Conservation (phyloP, 2,888 invertebrate species). For the Entomobrya multifasciata region DNA sequence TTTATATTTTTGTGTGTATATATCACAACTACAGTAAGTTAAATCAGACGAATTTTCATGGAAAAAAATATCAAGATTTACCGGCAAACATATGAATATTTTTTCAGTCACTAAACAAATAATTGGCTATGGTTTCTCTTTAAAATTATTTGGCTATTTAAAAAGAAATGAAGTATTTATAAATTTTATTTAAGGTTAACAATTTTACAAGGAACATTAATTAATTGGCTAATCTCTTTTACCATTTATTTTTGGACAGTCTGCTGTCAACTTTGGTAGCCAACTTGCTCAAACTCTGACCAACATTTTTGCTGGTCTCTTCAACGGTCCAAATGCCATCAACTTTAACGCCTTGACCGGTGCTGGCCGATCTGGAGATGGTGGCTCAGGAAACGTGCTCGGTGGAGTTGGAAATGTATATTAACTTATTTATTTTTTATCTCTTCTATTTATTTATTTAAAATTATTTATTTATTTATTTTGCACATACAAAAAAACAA, state of each 20-base stretch:
- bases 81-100: background rate
- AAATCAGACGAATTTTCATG: no score
- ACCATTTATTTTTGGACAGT: slow-evolving; percentile 73
- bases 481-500: slow-evolving; percentile 21
- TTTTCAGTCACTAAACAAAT: background rate
- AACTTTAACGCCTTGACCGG: slow-evolving; percentile 77
- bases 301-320: slow-evolving; percentile 79
- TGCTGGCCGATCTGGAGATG: slow-evolving; percentile 69
- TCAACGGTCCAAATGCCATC: slow-evolving; percentile 78
- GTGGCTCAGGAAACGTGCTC: slow-evolving; percentile 75
- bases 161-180: background rate
- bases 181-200: slow-evolving; percentile 38
- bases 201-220: background rate
- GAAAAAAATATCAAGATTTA: no score
- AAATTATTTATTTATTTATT: slow-evolving; percentile 17
- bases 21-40: no score
- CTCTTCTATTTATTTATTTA: slow-evolving; percentile 44
- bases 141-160: slow-evolving; percentile 46
- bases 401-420: slow-evolving; percentile 80
- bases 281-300: slow-evolving; percentile 79
- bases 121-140: slow-evolving; percentile 59
- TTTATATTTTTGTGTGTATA: no score
- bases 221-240: slow-evolving; percentile 3
- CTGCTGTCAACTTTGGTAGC: slow-evolving; percentile 80
- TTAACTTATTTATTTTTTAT: slow-evolving; percentile 61